Evolutionary conservation across 2,888 invertebrate species (phyloP).

Genomic region (Actias luna): DNA sequence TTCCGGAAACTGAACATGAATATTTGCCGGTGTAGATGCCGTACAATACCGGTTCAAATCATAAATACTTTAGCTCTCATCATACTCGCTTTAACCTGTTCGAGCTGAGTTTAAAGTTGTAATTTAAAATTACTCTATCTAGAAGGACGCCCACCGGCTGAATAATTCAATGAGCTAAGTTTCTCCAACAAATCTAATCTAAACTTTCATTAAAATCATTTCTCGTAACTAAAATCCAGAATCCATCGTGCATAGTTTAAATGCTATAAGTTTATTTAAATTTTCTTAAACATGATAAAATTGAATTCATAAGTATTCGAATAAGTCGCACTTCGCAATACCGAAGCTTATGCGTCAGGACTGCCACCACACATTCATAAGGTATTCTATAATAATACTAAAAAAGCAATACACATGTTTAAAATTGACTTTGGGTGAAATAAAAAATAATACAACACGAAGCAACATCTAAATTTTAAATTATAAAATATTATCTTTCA

Average conservation of each 20-base stretch:
- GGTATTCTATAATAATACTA: too few relatives aligned
- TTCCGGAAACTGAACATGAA: constrained; percentile 26
- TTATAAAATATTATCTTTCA: not conserved
- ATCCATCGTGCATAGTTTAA: not conserved
- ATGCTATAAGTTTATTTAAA: not conserved
- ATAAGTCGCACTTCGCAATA: too few relatives aligned
- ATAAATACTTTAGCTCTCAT: constrained; percentile 51
- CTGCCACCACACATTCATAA: too few relatives aligned
- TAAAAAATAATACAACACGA: not conserved
- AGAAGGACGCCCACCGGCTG: constrained; percentile 40
- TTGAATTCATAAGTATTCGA: too few relatives aligned
- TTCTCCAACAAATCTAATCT: constrained; percentile 59
- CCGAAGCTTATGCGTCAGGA: too few relatives aligned
- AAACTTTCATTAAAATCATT: constrained; percentile 45
- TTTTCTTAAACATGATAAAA: too few relatives aligned
- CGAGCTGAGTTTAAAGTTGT: constrained; percentile 42
- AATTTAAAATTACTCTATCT: constrained; percentile 53
- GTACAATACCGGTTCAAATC: constrained; percentile 20
- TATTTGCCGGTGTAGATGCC: constrained; percentile 7
- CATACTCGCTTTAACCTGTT: constrained; percentile 40
- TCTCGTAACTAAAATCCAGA: constrained; percentile 8
- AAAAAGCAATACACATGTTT: too few relatives aligned
- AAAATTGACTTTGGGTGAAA: not conserved
- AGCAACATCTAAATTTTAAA: not conserved
- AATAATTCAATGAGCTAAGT: constrained; percentile 61